Evolutionary conservation across 2,888 invertebrate species (phyloP), one percentile per base, ranked within the genome.

Genomic region (Spatulosminthurus flaviceps): DNA sequence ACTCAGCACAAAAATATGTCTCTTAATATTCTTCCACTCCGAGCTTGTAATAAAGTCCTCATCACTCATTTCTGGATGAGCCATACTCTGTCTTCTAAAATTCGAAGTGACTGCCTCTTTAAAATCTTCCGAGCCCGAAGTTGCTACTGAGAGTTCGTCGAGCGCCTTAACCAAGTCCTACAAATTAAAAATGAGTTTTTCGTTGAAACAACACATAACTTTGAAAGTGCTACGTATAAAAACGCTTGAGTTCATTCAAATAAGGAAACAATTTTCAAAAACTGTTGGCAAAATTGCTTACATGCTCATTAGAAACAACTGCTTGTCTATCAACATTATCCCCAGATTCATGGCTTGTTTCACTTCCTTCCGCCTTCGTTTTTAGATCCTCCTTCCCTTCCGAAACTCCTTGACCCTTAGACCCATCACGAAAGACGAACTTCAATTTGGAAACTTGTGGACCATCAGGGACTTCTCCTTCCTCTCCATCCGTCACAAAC

Each of bases 1-100:
- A 88, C 97, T 97, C 42, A 98, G 88, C 85, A 98, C 94, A 87
- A 98, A 98, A 41, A 98, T 92, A 89, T 98, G 97, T 87, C 96
- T 96, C 81, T 92, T 92, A 86, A 94, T 93, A 61, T 91, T 90
- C 26, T 93, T 90, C 92, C 97, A 94, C 80, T 92, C 92, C 7
- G 80, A 75, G 51, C 80, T 81, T 41, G 82, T 81, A 24, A 81
- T 81, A 34, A 80, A 77, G 26, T 77, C 77, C 19, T 79, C 71
- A 70, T 77, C 71, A 43, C 28, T 51, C 21, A 66, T 7, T 11
- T 72, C 51, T 13, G 29, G n/a, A 19, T 9, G 60, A 60, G 60
- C 21, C 51, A 69, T 61, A 21, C 77, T 61, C 51, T 72, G 78
- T 22, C 78, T 21, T 16, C 72, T 41, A 66, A 71, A 78, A 60